A percentile compares a stretch with the other conserved stretches of the same genome.
Evolutionary conservation across 1,140 invertebrate genomes (phyloP).

Genomic region (Aricia agestis): DNA sequence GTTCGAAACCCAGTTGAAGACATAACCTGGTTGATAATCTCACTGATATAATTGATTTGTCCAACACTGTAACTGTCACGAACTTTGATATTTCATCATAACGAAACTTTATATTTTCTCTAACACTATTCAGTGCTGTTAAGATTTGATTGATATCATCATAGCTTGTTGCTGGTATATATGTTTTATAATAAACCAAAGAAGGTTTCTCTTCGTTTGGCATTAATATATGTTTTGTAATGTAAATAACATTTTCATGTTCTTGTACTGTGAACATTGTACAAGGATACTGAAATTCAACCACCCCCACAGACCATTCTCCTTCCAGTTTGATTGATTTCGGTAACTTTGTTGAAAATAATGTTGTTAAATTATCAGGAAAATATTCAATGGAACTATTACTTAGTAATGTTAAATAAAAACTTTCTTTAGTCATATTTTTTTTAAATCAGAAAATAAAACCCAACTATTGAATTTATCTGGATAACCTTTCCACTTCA

Average conservation of each 20-base stretch:
- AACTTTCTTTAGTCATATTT: constrained; percentile 15
- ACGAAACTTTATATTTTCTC: constrained; percentile 25
- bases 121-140: constrained; percentile 28
- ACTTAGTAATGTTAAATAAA: constrained; percentile 25
- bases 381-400: constrained; percentile 19
- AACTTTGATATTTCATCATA: constrained; percentile 30
- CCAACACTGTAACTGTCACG: constrained; percentile 12
- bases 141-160: constrained; percentile 32
- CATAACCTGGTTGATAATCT: constrained; percentile 17
- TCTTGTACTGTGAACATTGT: constrained; percentile 39
- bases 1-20: constrained; percentile 20
- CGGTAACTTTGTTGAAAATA: constrained; percentile 43
- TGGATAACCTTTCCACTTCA: constrained; percentile 41
- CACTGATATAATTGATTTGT: constrained; percentile 17
- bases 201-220: neutral
- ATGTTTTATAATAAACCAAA: constrained; percentile 27
- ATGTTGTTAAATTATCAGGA: constrained; percentile 42
- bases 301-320: constrained; percentile 37
- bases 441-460: neutral
- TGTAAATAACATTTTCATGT: constrained; percentile 33
- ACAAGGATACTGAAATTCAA: constrained; percentile 45
- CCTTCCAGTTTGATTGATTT: constrained; percentile 38
- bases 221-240: constrained; percentile 18
- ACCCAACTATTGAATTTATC: constrained; percentile 26
- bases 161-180: constrained; percentile 37